phyloP scores from a whole-genome alignment of 2,797 vertebrate genomes.

The Gobio occitaniae region DNA sequence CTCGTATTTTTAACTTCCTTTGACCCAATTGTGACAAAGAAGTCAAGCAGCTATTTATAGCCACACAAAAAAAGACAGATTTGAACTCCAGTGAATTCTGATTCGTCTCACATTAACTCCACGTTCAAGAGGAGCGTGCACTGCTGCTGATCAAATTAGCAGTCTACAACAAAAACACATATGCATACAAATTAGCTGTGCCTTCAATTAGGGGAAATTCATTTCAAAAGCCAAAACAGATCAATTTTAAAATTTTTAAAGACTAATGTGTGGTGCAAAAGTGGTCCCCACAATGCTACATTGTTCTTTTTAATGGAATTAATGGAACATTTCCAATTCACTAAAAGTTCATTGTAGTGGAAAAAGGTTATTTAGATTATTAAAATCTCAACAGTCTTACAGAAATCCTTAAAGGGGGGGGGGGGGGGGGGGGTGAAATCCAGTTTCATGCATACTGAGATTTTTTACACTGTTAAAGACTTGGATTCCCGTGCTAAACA shows the following conservation, averaged over 20 bases:
- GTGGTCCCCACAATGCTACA: not conserved
- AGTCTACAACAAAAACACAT: conserved; percentile 23
- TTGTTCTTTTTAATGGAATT: not conserved
- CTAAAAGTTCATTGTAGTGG: not conserved
- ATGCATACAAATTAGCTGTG: conserved; percentile 22
- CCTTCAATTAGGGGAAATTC: conserved; percentile 29
- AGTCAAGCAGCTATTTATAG: conserved; percentile 73
- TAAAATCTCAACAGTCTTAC: not conserved
- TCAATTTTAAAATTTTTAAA: not conserved
- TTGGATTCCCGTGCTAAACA: too few relatives aligned
- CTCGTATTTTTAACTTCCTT: conserved; percentile 66
- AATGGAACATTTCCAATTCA: not conserved
- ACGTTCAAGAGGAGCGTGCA: conserved; percentile 56
- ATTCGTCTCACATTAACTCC: conserved; percentile 63
- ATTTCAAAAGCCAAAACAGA: conserved; percentile 46
- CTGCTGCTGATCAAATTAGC: conserved; percentile 37
- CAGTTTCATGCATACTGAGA: too few relatives aligned
- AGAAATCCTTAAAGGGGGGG: not conserved
- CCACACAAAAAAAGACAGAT: conserved; percentile 46
- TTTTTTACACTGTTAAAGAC: too few relatives aligned
- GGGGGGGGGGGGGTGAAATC: too few relatives aligned
- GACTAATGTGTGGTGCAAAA: not conserved
- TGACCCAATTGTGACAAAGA: conserved; percentile 72
- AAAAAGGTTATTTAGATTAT: not conserved
- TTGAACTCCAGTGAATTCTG: conserved; percentile 57